Evolutionary conservation across 2,113 vertebrate species (phyloP).

Genomic region (Urocolius indicus): DNA sequence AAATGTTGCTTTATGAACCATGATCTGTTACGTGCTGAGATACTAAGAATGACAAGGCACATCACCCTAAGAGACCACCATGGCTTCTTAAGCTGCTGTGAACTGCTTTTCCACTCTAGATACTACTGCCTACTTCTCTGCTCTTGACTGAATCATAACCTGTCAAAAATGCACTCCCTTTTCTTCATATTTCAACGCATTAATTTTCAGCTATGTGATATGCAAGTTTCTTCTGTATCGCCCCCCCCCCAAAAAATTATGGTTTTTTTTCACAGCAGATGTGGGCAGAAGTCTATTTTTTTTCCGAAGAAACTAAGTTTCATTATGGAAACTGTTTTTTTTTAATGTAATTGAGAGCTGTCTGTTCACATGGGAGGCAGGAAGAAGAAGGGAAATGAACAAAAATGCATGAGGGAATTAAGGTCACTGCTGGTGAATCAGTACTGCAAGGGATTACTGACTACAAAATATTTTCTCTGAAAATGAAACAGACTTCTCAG

Average conservation of each 20-base stretch:
- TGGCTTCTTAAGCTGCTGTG: not conserved
- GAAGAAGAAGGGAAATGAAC: not conserved
- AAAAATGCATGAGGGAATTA: slow-evolving; percentile 6
- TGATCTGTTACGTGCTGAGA: not conserved
- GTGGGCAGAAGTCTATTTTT: not conserved
- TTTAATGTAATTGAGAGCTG: not conserved
- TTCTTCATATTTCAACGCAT: slow-evolving; percentile 1
- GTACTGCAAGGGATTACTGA: not conserved
- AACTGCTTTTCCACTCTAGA: not conserved
- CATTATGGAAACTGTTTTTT: not conserved
- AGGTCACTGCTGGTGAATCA: not conserved
- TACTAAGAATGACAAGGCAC: not conserved
- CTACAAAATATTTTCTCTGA: not conserved
- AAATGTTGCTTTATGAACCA: not conserved
- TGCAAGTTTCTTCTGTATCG: not conserved
- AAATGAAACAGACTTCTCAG: not conserved
- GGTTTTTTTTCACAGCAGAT: not conserved
- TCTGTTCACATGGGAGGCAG: not conserved
- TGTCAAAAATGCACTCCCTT: not conserved
- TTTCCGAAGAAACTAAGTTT: not conserved
- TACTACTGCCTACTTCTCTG: not conserved
- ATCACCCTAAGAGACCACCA: not conserved
- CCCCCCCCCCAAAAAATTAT: not conserved
- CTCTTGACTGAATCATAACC: not conserved
- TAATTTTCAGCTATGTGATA: not conserved